Evolutionary conservation across 1,140 invertebrate genomes (phyloP).

Genomic region (Zaprionus taronus): DNA sequence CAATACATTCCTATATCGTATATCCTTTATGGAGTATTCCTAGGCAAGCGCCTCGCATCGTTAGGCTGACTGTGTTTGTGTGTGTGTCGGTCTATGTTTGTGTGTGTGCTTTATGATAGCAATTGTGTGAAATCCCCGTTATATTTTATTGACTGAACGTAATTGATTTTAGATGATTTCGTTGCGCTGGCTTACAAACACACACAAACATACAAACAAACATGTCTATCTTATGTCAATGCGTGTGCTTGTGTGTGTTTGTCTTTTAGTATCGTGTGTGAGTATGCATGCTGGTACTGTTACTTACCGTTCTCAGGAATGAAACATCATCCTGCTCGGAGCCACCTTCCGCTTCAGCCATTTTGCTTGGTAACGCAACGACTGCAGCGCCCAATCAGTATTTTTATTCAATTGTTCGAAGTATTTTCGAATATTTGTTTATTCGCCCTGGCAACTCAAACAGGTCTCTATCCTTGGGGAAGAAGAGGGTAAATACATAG

Average conservation of each 20-base stretch:
- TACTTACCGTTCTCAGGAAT: conserved; percentile 97
- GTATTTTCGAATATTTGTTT: conserved; percentile 56
- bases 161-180: conserved; percentile 81
- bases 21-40: conserved; percentile 54
- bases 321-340: conserved; percentile 99
- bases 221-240: not conserved
- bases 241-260: conserved; percentile 5
- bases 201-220: not conserved
- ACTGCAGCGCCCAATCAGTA: conserved; percentile 66
- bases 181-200: conserved; percentile 7
- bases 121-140: conserved; percentile 76
- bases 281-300: conserved; percentile 1
- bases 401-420: conserved; percentile 50
- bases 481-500: not conserved
- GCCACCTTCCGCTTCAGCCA: conserved; percentile 96
- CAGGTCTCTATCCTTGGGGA: conserved; percentile 13
- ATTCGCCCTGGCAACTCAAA: conserved; percentile 46
- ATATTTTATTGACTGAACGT: conserved; percentile 81
- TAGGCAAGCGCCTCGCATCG: conserved; percentile 24
- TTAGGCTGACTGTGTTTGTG: conserved; percentile 13
- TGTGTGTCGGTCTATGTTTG: conserved; percentile 12
- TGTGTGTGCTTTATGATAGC: conserved; percentile 68
- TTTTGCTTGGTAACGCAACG: conserved; percentile 84
- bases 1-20: conserved; percentile 57
- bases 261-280: not conserved